A percentile compares a stretch with the other conserved stretches of the same genome.
Evolutionary conservation across 2,797 vertebrate genomes (phyloP).

Genomic region (Amblyraja radiata): DNA sequence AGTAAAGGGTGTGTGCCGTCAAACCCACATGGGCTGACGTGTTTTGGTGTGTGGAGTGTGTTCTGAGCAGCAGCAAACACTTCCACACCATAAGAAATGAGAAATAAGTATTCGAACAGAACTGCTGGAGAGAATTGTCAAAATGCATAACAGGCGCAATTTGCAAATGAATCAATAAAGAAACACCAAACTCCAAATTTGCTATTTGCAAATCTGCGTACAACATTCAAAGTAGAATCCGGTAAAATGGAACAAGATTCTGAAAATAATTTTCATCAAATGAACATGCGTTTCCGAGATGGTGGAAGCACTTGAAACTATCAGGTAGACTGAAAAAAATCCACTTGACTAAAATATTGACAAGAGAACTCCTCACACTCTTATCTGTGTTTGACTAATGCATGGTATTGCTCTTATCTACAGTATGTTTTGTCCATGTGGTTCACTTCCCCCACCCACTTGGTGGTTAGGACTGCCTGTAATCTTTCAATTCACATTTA

Average conservation of each 20-base stretch:
- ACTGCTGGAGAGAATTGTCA: neutral
- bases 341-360: slow-evolving; percentile 24
- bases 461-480: slow-evolving; percentile 16
- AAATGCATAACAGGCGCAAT: neutral
- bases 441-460: slow-evolving; percentile 19
- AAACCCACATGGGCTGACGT: neutral
- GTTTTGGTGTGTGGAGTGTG: neutral
- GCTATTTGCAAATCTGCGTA: neutral
- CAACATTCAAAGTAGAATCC: neutral
- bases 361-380: slow-evolving; percentile 16
- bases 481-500: slow-evolving; percentile 16
- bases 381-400: slow-evolving; percentile 17
- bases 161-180: neutral
- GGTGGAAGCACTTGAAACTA: slow-evolving; percentile 14
- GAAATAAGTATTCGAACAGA: too few relatives aligned
- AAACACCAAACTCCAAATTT: neutral
- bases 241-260: neutral
- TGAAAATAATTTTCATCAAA: neutral
- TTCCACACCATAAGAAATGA: neutral
- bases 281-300: neutral
- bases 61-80: neutral
- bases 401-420: slow-evolving; percentile 16
- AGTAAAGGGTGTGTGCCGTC: neutral
- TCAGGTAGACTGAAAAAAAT: slow-evolving; percentile 19
- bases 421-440: neutral